Percentiles rank a stretch among this genome's conserved stretches.
These are phyloP conservation scores for Zaprionus ghesquierei DNA, from an alignment of 1,140 invertebrate genomes.

Conservation along the genomic window DNA sequence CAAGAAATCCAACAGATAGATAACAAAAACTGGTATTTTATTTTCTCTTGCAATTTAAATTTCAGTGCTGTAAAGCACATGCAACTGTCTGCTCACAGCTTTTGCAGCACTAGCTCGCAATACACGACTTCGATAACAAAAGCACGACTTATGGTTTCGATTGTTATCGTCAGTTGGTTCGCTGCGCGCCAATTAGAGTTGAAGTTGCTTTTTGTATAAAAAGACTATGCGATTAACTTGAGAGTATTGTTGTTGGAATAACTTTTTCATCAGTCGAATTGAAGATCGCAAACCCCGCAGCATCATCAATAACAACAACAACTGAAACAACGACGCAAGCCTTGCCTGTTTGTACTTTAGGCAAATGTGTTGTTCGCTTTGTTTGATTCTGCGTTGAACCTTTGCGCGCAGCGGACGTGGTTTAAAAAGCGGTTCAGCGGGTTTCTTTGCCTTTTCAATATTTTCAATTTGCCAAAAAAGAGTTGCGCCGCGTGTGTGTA, in stretches of 20 bases:
- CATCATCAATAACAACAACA: conserved; percentile 4
- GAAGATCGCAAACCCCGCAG: background rate
- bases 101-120: background rate
- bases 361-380: conserved; percentile 23
- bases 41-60: background rate
- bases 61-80: background rate
- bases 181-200: conserved; percentile 13
- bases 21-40: background rate
- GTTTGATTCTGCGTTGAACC: conserved; percentile 49
- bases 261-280: background rate
- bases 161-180: background rate
- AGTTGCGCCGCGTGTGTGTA: conserved; percentile 1
- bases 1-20: conserved; percentile 4
- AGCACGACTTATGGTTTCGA: conserved; percentile 2
- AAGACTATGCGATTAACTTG: background rate
- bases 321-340: background rate
- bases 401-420: conserved; percentile 37
- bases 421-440: conserved; percentile 30
- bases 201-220: background rate
- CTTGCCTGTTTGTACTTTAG: conserved; percentile 23
- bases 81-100: background rate
- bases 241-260: background rate
- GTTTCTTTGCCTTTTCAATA: background rate
- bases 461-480: conserved; percentile 22
- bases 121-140: conserved; percentile 1